Percentiles rank a stretch among this genome's conserved stretches.
These are phyloP conservation scores for Aphodius sticticus DNA, from an alignment of 2,888 invertebrate genomes.

Conservation along the genomic window DNA sequence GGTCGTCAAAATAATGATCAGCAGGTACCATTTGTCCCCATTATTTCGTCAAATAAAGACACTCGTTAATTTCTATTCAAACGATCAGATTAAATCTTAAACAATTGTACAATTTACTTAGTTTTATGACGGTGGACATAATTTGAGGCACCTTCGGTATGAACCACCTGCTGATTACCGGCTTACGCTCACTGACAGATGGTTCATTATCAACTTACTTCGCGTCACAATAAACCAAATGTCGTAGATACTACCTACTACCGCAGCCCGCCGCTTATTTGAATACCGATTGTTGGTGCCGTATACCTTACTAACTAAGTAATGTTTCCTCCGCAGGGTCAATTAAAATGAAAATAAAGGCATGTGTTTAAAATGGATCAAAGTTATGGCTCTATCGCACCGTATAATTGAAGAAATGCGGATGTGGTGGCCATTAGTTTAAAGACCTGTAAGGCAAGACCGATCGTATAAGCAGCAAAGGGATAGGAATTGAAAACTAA, in stretches of 20 bases:
- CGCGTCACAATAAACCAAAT: not conserved
- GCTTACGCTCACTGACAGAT: not conserved
- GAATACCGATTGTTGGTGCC: not conserved
- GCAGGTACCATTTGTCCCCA: not conserved
- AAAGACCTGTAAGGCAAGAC: not conserved
- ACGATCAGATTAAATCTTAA: not conserved
- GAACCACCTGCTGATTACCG: not conserved
- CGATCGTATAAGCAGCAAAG: no score
- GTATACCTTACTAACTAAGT: not conserved
- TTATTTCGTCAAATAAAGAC: not conserved
- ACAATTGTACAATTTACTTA: not conserved
- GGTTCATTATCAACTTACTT: not conserved
- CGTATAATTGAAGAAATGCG: slow-evolving; percentile 4
- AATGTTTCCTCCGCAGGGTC: not conserved
- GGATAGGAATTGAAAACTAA: no score
- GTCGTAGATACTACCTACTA: not conserved
- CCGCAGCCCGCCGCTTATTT: not conserved
- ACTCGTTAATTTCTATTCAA: not conserved
- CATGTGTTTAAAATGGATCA: slow-evolving; percentile 4
- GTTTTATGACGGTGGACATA: not conserved
- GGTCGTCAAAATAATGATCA: not conserved
- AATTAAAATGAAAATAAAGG: not conserved
- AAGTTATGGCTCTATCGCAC: not conserved
- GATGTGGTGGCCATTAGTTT: not conserved
- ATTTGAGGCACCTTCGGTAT: not conserved